Percentiles rank a stretch among this genome's conserved stretches.
Evolutionary conservation across 2,797 vertebrate genomes (phyloP).

Genomic region (Microhierax caerulescens): DNA sequence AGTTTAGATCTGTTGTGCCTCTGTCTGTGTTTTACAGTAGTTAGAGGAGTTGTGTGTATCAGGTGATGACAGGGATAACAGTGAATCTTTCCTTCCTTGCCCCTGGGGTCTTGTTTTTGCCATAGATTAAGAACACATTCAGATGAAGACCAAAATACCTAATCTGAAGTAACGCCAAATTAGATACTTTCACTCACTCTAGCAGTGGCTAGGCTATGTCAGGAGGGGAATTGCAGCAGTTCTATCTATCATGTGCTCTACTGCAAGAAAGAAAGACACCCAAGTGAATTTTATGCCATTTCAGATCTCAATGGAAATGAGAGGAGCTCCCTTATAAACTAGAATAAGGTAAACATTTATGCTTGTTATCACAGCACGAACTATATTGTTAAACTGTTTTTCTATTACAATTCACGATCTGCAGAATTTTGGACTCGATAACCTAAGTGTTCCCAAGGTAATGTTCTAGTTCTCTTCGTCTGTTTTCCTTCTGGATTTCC

Average conservation of each 20-base stretch:
- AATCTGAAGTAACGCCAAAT: background rate
- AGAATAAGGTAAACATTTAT: background rate
- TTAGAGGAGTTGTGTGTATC: background rate
- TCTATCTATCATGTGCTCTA: background rate
- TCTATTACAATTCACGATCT: slow-evolving; percentile 91
- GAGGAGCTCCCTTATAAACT: background rate
- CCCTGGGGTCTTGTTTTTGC: background rate
- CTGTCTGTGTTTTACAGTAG: background rate
- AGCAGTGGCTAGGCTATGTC: background rate
- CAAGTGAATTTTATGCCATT: background rate
- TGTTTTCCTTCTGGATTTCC: background rate
- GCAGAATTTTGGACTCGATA: slow-evolving; percentile 96
- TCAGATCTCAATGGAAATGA: background rate
- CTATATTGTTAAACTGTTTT: slow-evolving; percentile 8
- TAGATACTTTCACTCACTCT: background rate
- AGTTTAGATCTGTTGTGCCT: background rate
- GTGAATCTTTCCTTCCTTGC: background rate
- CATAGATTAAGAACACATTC: background rate
- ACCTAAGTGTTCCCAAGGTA: slow-evolving; percentile 79
- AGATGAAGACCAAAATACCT: background rate
- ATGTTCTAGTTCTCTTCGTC: background rate
- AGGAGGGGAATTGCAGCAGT: background rate
- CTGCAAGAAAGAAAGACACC: background rate
- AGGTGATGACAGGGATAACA: background rate
- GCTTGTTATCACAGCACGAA: background rate